Evolutionary conservation across 2,888 invertebrate genomes (phyloP).

Genomic region (Chloroclystis v-ata): DNA sequence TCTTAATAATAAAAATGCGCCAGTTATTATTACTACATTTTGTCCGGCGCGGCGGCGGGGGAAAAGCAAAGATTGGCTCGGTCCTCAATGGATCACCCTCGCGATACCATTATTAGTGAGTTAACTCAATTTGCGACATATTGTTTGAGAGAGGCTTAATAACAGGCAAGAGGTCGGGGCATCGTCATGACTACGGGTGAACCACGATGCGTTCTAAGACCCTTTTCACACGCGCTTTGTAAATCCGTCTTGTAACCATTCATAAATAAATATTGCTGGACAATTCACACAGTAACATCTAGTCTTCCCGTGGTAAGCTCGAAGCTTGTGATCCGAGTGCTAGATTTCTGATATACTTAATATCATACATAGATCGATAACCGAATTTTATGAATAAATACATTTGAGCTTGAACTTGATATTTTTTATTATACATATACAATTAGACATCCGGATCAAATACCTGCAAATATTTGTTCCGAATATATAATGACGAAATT

Average conservation of each 20-base stretch:
- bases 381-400: too few relatives aligned
- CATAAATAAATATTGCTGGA: too few relatives aligned
- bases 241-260: background rate
- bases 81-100: conserved; percentile 63
- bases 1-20: background rate
- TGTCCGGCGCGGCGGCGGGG: conserved; percentile 36
- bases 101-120: conserved; percentile 76
- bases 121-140: conserved; percentile 78
- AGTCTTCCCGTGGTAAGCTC: too few relatives aligned
- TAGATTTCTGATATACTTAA: too few relatives aligned
- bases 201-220: conserved; percentile 31
- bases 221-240: background rate
- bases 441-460: too few relatives aligned
- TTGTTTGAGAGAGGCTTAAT: conserved; percentile 76
- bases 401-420: too few relatives aligned
- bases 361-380: too few relatives aligned
- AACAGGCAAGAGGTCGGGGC: conserved; percentile 67
- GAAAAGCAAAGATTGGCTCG: conserved; percentile 60
- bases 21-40: conserved; percentile 9
- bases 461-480: too few relatives aligned
- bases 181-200: conserved; percentile 67
- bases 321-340: too few relatives aligned
- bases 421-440: too few relatives aligned
- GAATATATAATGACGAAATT: too few relatives aligned
- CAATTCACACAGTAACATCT: too few relatives aligned